Conservation (phyloP, 1,140 invertebrate genomes). For the Drosophila watanabei region DNA sequence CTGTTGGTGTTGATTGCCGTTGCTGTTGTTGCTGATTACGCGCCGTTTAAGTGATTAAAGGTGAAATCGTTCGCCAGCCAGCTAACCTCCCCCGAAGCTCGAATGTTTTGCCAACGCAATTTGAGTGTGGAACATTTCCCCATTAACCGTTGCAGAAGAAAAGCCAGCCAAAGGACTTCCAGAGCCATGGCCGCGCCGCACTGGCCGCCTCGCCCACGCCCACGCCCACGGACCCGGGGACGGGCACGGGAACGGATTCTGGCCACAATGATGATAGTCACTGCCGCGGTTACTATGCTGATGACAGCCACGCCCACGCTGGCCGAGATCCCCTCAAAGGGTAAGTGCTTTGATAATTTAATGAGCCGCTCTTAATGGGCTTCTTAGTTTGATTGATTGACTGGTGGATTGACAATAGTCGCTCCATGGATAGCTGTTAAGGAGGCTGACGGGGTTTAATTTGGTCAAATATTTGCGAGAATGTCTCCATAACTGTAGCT, state of each 20-base stretch:
- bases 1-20: slow-evolving; percentile 72
- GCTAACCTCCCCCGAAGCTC: slow-evolving; percentile 1
- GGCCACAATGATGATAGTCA: slow-evolving; percentile 58
- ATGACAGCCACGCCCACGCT: slow-evolving; percentile 65
- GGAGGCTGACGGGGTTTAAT: not conserved
- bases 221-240: slow-evolving; percentile 16
- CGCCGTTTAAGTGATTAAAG: slow-evolving; percentile 82
- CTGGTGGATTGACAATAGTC: not conserved
- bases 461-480: not conserved
- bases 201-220: slow-evolving; percentile 19
- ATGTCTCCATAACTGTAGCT: not conserved
- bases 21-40: slow-evolving; percentile 71
- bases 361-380: slow-evolving; percentile 60
- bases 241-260: slow-evolving; percentile 36
- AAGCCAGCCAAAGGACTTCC: slow-evolving; percentile 33
- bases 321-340: slow-evolving; percentile 77
- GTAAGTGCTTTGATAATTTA: slow-evolving; percentile 83
- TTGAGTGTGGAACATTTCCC: slow-evolving; percentile 34
- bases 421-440: too few relatives aligned
- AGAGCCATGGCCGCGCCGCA: slow-evolving; percentile 17
- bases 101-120: slow-evolving; percentile 41
- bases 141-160: slow-evolving; percentile 48
- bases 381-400: slow-evolving; percentile 61
- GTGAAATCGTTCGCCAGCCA: slow-evolving; percentile 61
- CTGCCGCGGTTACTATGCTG: slow-evolving; percentile 56